Base-by-base conservation (phyloP, 2,888 invertebrate genomes). In the Anthrax anthrax region DNA sequence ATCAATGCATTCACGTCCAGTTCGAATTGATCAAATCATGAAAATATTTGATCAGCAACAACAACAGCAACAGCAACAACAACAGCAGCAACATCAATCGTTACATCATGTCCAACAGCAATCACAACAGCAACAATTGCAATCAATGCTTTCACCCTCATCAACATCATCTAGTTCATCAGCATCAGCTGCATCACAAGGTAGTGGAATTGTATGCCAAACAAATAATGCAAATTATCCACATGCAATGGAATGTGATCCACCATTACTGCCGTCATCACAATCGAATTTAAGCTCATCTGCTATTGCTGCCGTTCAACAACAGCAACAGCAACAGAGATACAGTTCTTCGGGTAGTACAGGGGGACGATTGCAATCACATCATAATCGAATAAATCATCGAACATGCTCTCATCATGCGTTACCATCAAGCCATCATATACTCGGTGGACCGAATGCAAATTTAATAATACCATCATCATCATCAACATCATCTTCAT, bases 171-270 rank as follows among this genome's bases (percentile, higher is more conserved):
- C 55, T 43, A 52, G 49, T 43, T 54, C 53, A 46, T 53, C 54
- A 14, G 48, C 51, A 29, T 52, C 54, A 38, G 44, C 50, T 19
- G 47, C 48, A 32, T 53, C 54, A 36, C 53, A 53, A 42, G 46
- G 46, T 36, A 48, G 44, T 43, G 19, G 12, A 19, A 37, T 39
- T n/a, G 17, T 37, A 29, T 46, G 44, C 29, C 53, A 50, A 49
- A 46, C 41, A 43, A 23, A 49, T 46, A 49, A 52, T 50, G 56
- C 53, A 59, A 48, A 65, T 57, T 73, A 73, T 56, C 63, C 66
- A 43, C 59, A 61, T 54, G 79, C 81, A 55, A 88, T 87, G 82
- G 86, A 88, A 59, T 88, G 87, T 72, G 82, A 83, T 64, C 78
- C 80, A 54, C 78, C 80, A 46, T 73, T 72, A 50, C 70, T 71